Conservation (phyloP, 2,113 vertebrate genomes). For the Amphiprion percula region DNA sequence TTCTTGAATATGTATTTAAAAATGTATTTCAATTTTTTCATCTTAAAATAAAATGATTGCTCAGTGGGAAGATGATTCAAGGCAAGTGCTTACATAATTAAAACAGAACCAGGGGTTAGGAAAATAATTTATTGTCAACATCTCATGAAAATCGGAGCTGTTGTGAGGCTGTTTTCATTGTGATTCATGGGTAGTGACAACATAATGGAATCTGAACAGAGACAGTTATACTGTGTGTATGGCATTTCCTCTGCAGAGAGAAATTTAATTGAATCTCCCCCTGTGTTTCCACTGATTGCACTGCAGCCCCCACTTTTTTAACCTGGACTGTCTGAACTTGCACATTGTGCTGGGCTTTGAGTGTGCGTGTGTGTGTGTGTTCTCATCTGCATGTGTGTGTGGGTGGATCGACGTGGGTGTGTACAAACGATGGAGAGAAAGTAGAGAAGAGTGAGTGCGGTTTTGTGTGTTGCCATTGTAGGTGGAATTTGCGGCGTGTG, state of each 20-base stretch:
- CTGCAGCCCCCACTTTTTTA: constrained; percentile 51
- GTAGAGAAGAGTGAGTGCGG: constrained; percentile 33
- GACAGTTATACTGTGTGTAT: constrained; percentile 65
- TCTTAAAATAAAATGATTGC: constrained; percentile 56
- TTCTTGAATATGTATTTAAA: constrained; percentile 33
- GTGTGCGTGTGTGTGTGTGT: constrained; percentile 8
- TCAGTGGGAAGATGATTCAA: constrained; percentile 65
- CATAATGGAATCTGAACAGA: constrained; percentile 76
- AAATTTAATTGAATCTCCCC: constrained; percentile 78
- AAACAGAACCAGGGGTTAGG: constrained; percentile 69
- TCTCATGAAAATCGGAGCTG: constrained; percentile 65
- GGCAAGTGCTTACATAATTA: constrained; percentile 75
- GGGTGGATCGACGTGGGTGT: constrained; percentile 59
- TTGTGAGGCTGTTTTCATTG: constrained; percentile 70
- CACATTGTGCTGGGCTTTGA: constrained; percentile 37
- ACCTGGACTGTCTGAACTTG: constrained; percentile 64
- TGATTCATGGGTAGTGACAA: constrained; percentile 77
- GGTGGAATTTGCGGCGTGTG: constrained; percentile 57
- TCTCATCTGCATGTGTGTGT: constrained; percentile 17
- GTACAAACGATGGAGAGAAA: constrained; percentile 37
- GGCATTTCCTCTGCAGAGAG: constrained; percentile 69
- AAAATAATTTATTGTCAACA: constrained; percentile 72
- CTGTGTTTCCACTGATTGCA: constrained; percentile 75
- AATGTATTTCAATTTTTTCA: constrained; percentile 45
- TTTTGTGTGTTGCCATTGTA: constrained; percentile 47